Evolutionary conservation across 2,888 invertebrate genomes (phyloP).

Genomic region (Acrocyrtus sp.): DNA sequence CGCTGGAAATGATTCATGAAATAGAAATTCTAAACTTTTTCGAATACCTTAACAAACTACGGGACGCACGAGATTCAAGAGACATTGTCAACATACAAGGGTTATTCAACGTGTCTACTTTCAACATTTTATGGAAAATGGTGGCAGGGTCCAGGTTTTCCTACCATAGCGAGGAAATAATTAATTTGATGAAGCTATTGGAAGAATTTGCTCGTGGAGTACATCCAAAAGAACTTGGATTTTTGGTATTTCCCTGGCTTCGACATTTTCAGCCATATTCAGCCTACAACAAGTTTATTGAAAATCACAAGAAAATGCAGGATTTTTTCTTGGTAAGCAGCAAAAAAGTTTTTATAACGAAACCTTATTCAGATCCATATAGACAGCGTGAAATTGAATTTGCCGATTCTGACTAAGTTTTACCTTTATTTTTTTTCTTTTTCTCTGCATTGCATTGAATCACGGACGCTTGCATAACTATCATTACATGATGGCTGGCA

Average conservation of each 20-base stretch:
- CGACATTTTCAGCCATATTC: constrained; percentile 44
- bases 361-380: too few relatives aligned
- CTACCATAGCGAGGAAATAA: constrained; percentile 46
- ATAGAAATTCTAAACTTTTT: constrained; percentile 56
- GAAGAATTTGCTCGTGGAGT: constrained; percentile 50
- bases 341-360: too few relatives aligned
- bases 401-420: too few relatives aligned
- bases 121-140: constrained; percentile 59
- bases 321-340: constrained; percentile 44
- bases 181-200: constrained; percentile 37
- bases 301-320: constrained; percentile 43
- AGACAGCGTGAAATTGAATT: too few relatives aligned
- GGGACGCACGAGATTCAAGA: constrained; percentile 3
- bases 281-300: constrained; percentile 25
- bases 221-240: constrained; percentile 45
- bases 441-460: too few relatives aligned
- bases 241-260: constrained; percentile 57
- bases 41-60: constrained; percentile 44
- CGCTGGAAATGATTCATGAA: constrained; percentile 55
- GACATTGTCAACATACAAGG: constrained; percentile 49
- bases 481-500: too few relatives aligned
- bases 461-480: too few relatives aligned
- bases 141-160: constrained; percentile 51
- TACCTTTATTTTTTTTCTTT: too few relatives aligned
- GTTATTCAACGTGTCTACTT: constrained; percentile 46